Percentiles rank a stretch among this genome's conserved stretches.
phyloP scores from a whole-genome alignment of 2,113 vertebrate genomes.

The Chionomys nivalis region DNA sequence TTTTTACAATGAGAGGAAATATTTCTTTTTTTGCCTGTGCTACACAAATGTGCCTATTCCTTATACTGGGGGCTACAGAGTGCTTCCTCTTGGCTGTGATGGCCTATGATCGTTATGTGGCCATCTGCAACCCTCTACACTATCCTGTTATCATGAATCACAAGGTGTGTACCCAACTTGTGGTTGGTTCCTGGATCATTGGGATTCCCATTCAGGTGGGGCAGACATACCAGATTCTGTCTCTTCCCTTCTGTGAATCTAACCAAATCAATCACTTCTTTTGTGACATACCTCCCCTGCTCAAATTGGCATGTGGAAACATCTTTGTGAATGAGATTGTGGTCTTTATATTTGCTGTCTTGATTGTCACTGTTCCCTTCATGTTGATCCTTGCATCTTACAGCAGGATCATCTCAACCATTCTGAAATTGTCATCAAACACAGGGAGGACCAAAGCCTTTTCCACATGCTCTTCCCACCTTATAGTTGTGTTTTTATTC shows the following conservation, averaged over 20 bases:
- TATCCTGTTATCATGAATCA: neutral
- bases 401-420: conserved; percentile 23
- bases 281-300: conserved; percentile 31
- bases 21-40: conserved; percentile 43
- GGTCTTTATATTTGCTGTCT: neutral
- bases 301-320: conserved; percentile 41
- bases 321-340: conserved; percentile 15
- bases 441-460: conserved; percentile 55
- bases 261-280: conserved; percentile 46
- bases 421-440: conserved; percentile 9
- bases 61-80: neutral
- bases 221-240: neutral
- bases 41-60: conserved; percentile 24
- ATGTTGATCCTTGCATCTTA: conserved; percentile 18
- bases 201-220: neutral
- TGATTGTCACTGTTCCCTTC: conserved; percentile 29
- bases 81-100: neutral
- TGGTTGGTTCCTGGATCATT: neutral
- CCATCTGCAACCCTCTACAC: conserved; percentile 8
- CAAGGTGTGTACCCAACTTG: neutral
- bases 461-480: conserved; percentile 68
- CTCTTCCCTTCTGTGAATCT: conserved; percentile 34
- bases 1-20: neutral
- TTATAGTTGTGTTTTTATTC: conserved; percentile 49
- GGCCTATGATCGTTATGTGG: conserved; percentile 35